Evolutionary conservation across 1,140 invertebrate species (phyloP), one percentile per base, ranked within the genome.

Genomic region (Drosophila tropicalis): DNA sequence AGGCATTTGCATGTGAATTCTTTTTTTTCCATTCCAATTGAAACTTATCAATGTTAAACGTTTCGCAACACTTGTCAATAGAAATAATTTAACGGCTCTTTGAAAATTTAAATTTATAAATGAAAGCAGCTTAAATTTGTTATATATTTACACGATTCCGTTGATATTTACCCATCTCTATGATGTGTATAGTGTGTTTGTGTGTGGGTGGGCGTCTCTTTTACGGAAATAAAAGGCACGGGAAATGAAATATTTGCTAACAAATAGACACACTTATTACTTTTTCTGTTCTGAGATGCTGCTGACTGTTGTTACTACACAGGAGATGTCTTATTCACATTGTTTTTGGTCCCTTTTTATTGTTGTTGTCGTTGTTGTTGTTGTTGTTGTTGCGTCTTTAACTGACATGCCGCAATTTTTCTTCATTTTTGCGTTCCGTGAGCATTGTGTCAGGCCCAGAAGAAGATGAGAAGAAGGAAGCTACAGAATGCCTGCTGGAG

Each of bases 261-360:
- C 83, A 87, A 87, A 89, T 87, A 87, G 83, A 87, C 84, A 89
- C 84, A 87, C 84, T 87, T 87, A 87, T 87, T 89, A 89, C 83
- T 72, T 89, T 89, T 83, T 89, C 41, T 58, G 72, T 83, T 65
- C 83, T 80, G 76, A 76, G 58, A 87, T 85, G 82, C 82, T 87
- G 77, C 80, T 86, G 76, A 80, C 87, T 85, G 73, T 81, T 83
- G 79, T 87, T 80, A 63, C 73, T 74, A 47, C 61, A 51, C 64
- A 47, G 54, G 67, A 81, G 69, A 87, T 70, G 76, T 87, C 84
- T 83, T 87, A 72, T 80, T 87, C 84, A 80, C 83, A 68, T 84
- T 75, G 77, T 72, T 79, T 81, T 67, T 86, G 68, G 56, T 36
- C 72, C 76, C 83, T 69, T 83, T 84, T 89, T 78, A 78, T 76